phyloP scores from a whole-genome alignment of 2,797 vertebrate genomes.

The Tokudaia muenninki region DNA sequence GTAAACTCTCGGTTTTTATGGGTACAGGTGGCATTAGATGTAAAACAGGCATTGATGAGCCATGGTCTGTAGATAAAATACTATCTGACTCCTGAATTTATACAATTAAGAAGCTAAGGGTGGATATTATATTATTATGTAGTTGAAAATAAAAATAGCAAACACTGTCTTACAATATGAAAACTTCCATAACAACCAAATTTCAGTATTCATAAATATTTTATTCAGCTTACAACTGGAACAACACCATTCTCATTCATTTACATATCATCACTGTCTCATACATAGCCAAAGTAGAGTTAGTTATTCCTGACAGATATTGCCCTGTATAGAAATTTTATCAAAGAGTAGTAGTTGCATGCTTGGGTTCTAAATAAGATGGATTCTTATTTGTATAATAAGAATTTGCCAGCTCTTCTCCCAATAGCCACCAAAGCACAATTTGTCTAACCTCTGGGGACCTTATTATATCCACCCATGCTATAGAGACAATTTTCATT shows the following conservation, averaged over 20 bases:
- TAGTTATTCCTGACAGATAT: not conserved
- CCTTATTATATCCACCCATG: not conserved
- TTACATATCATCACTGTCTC: not conserved
- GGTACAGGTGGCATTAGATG: not conserved
- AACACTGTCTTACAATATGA: not conserved
- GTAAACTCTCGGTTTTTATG: not conserved
- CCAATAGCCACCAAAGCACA: rapidly evolving
- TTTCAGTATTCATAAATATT: not conserved
- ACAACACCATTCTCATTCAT: not conserved
- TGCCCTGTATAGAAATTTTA: not conserved
- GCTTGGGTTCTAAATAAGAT: not conserved
- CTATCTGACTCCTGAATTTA: not conserved
- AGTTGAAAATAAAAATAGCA: not conserved
- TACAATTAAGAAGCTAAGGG: not conserved
- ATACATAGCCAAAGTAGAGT: not conserved
- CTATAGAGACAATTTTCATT: not conserved
- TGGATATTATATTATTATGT: not conserved
- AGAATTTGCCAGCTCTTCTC: not conserved
- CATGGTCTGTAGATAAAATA: not conserved
- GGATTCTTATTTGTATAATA: not conserved
- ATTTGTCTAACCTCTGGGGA: not conserved
- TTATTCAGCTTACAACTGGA: not conserved
- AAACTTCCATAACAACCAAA: not conserved
- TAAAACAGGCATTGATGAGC: not conserved
- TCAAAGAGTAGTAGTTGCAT: not conserved